phyloP scores from a whole-genome alignment of 92 coral and sea anemone species.

The Epizoanthus illoricatus region DNA sequence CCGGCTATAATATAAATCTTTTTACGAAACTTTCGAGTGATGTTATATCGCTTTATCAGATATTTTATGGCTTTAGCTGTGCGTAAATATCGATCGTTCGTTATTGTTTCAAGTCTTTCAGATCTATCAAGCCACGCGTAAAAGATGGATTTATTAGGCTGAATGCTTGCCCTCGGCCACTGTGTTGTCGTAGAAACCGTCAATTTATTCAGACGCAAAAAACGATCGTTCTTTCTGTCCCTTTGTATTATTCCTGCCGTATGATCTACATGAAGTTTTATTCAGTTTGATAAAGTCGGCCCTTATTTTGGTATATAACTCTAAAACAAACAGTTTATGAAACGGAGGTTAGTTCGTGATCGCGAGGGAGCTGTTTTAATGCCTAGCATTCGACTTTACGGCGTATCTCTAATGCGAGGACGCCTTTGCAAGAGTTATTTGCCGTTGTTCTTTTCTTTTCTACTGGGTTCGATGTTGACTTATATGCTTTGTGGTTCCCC shows the following conservation, averaged over 20 bases:
- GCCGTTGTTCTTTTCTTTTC: constrained; percentile 13
- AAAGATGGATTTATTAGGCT: constrained; percentile 5
- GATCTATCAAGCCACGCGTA: constrained; percentile 21
- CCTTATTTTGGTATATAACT: not conserved
- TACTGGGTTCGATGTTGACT: constrained; percentile 26
- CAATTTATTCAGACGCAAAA: constrained; percentile 4
- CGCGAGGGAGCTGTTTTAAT: not conserved
- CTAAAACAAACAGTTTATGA: not conserved
- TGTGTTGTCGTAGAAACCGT: constrained; percentile 2
- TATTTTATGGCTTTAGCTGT: not conserved
- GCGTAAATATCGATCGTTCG: not conserved
- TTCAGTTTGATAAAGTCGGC: not conserved
- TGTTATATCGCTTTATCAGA: too few species aligned
- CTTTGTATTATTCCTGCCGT: not conserved
- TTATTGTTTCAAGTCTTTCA: not conserved
- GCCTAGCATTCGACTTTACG: not conserved
- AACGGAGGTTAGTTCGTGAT: not conserved
- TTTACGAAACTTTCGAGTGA: too few species aligned
- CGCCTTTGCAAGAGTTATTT: constrained; percentile 30
- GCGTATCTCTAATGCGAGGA: constrained; percentile 19
- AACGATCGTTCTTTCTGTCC: not conserved
- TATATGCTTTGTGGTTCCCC: constrained; percentile 27
- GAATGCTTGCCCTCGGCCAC: constrained; percentile 18
- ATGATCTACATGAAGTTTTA: not conserved
- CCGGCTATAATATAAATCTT: too few species aligned